phyloP scores from a whole-genome alignment of 2,113 vertebrate genomes.

The Lycaon pictus region DNA sequence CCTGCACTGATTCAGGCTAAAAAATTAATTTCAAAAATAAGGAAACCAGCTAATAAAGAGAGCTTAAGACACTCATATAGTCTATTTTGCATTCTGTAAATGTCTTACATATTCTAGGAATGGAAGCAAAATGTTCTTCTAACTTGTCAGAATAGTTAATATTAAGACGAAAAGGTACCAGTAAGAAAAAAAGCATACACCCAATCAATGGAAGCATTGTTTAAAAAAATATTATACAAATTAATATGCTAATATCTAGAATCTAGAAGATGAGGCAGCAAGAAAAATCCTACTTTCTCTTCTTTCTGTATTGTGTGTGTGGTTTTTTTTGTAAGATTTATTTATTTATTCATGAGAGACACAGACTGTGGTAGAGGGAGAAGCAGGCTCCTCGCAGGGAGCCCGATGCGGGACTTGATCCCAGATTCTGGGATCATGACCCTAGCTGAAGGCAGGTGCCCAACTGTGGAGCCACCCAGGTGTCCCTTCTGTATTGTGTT shows the following conservation, averaged over 20 bases:
- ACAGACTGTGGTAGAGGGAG: no score
- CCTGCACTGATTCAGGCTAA: not conserved
- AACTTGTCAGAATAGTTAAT: conserved; percentile 19
- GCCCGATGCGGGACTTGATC: no score
- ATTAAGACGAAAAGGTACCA: conserved; percentile 35
- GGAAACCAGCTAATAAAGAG: not conserved
- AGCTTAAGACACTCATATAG: conserved; percentile 6
- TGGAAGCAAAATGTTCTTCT: conserved; percentile 45
- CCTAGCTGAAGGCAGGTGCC: no score
- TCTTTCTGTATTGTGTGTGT: not conserved
- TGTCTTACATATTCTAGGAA: conserved; percentile 49
- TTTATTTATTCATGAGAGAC: no score
- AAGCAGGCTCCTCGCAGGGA: no score
- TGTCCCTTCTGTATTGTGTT: not conserved
- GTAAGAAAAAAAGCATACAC: conserved; percentile 20
- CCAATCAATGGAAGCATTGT: not conserved
- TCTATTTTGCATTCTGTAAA: conserved; percentile 11
- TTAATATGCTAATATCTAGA: not conserved
- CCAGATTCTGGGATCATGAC: no score
- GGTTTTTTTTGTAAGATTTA: no score
- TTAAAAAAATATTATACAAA: not conserved
- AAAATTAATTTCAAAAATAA: conserved; percentile 26
- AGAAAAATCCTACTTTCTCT: not conserved
- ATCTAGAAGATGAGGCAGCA: not conserved
- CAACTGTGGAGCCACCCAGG: no score